These are phyloP conservation scores for Saturnia japonica DNA, from an alignment of 2,888 invertebrate species.

Conservation along the genomic window DNA sequence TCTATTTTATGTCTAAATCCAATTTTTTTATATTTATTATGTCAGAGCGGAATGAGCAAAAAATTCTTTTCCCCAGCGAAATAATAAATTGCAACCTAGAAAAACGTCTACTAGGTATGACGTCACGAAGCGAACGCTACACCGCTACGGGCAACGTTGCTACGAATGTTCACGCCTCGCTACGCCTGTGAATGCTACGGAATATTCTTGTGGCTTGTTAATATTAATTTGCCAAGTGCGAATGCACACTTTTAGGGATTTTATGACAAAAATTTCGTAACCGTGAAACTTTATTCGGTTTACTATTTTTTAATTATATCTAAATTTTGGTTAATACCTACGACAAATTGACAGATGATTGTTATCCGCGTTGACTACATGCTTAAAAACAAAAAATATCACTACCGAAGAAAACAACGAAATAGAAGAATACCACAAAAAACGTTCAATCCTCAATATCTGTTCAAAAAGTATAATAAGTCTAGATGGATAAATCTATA, in stretches of 20 bases:
- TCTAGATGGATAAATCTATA: too few relatives aligned
- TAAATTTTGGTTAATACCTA: too few relatives aligned
- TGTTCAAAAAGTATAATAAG: too few relatives aligned
- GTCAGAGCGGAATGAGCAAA: not conserved
- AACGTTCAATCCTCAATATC: too few relatives aligned
- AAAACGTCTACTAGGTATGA: conserved; percentile 3
- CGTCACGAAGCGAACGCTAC: conserved; percentile 10
- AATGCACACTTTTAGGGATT: not conserved
- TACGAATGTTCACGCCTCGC: conserved; percentile 8
- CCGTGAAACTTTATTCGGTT: too few relatives aligned
- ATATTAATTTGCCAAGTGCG: not conserved
- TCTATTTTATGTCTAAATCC: not conserved
- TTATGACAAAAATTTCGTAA: not conserved
- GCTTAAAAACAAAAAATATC: too few relatives aligned
- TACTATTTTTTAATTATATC: too few relatives aligned
- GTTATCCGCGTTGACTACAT: too few relatives aligned
- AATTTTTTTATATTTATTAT: not conserved
- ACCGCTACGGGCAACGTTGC: conserved; percentile 6
- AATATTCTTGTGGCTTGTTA: not conserved
- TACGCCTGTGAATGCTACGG: not conserved
- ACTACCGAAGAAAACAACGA: too few relatives aligned
- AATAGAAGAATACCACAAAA: too few relatives aligned
- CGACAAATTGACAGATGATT: too few relatives aligned
- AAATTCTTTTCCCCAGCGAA: not conserved
- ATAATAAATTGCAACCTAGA: conserved; percentile 3